These are phyloP conservation scores for Phyllotreta cruciferae DNA, from an alignment of 2,888 invertebrate species.

Conservation along the genomic window DNA sequence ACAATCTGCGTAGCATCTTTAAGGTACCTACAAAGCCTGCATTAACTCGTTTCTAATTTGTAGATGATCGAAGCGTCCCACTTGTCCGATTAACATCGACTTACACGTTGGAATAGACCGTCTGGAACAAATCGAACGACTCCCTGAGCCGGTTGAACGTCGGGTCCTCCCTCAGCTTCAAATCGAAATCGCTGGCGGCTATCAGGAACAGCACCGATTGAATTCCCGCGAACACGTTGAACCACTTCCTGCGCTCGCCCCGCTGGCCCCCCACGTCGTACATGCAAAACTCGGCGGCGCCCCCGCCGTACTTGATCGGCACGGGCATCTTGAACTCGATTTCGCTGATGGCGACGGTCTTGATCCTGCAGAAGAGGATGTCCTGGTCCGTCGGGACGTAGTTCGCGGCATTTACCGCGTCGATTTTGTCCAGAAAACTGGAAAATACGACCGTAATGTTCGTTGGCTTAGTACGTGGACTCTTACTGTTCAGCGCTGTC, in stretches of 20 bases:
- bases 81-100: constrained; percentile 31
- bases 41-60: background rate
- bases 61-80: background rate
- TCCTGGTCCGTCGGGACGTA: constrained; percentile 80
- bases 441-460: constrained; percentile 10
- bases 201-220: constrained; percentile 82
- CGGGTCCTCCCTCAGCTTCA: constrained; percentile 74
- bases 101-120: constrained; percentile 79
- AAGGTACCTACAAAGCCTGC: constrained; percentile 67
- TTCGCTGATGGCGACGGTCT: constrained; percentile 76
- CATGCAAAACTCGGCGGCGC: constrained; percentile 78
- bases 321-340: constrained; percentile 77
- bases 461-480: constrained; percentile 1
- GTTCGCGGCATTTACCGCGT: constrained; percentile 67
- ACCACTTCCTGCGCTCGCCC: constrained; percentile 84
- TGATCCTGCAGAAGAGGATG: constrained; percentile 77
- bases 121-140: constrained; percentile 74
- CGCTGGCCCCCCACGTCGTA: constrained; percentile 86
- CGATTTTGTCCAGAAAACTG: constrained; percentile 78
- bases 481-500: constrained; percentile 86
- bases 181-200: constrained; percentile 82
- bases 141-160: constrained; percentile 75
- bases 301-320: constrained; percentile 74
- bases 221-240: constrained; percentile 80
- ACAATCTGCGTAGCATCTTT: constrained; percentile 78